Evolutionary conservation across 2,888 invertebrate genomes (phyloP).

Genomic region (Himalopsyche tibetana): DNA sequence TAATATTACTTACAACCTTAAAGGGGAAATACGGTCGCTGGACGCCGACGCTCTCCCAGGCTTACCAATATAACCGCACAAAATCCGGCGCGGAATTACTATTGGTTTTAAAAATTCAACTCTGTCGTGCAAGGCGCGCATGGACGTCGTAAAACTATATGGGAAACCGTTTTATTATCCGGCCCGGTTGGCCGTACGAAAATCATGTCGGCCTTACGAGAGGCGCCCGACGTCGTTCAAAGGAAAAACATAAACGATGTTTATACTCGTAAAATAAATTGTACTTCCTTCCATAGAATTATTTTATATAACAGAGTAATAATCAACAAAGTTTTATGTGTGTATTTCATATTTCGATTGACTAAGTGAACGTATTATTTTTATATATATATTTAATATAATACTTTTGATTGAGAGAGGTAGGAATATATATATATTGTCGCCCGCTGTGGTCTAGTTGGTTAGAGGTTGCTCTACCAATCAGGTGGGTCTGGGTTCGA

Average conservation of each 20-base stretch:
- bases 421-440: no score
- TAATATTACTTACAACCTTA: no score
- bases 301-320: not conserved
- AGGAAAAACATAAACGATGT: slow-evolving; percentile 23
- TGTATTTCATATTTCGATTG: no score
- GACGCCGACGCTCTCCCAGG: not conserved
- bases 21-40: not conserved
- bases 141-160: slow-evolving; percentile 31
- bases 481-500: no score
- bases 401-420: no score
- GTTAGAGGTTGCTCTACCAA: no score
- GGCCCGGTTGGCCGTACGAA: slow-evolving; percentile 1
- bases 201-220: slow-evolving; percentile 25
- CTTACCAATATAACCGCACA: slow-evolving; percentile 8
- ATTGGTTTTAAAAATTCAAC: slow-evolving; percentile 37
- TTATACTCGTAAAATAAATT: slow-evolving; percentile 23
- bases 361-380: no score
- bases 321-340: no score
- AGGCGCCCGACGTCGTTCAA: slow-evolving; percentile 13
- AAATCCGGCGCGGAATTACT: slow-evolving; percentile 18
- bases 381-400: no score
- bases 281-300: not conserved
- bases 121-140: not conserved
- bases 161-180: slow-evolving; percentile 40
- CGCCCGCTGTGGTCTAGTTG: no score